Evolutionary conservation across 2,113 vertebrate species (phyloP).

Genomic region (Dromiciops gliroides): DNA sequence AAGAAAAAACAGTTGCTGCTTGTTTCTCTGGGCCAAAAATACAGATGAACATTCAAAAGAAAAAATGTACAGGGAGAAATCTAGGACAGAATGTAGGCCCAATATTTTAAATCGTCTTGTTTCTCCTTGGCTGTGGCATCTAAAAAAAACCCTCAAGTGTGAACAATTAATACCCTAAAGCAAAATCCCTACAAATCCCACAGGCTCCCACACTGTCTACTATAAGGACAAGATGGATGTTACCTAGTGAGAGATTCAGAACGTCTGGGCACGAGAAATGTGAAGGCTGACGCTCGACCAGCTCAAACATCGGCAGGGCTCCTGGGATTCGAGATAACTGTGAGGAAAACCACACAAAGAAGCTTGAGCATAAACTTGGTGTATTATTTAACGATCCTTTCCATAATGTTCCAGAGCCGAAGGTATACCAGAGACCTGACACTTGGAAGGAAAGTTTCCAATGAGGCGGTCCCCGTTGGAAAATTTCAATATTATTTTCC

Average conservation of each 20-base stretch:
- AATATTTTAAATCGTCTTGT: neutral
- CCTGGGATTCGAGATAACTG: constrained; percentile 93
- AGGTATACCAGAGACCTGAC: neutral
- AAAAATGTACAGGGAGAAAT: neutral
- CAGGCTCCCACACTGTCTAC: neutral
- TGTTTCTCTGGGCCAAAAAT: neutral
- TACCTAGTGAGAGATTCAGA: constrained; percentile 96
- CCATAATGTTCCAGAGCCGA: neutral
- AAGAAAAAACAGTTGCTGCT: neutral
- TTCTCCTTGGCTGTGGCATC: neutral
- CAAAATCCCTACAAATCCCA: neutral
- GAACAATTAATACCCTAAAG: neutral
- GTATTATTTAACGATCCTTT: neutral
- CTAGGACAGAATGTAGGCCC: neutral
- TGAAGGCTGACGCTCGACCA: constrained; percentile 94
- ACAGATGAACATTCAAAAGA: neutral
- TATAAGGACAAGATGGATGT: constrained; percentile 55
- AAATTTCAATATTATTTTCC: neutral
- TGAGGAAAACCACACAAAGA: constrained; percentile 3
- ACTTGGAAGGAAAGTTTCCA: neutral
- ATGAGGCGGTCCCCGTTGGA: neutral
- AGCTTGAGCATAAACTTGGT: neutral
- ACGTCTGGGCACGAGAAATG: constrained; percentile 93
- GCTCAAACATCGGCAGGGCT: constrained; percentile 95
- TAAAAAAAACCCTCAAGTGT: neutral